Evolutionary conservation across 2,888 invertebrate genomes (phyloP).

Genomic region (Athalia rosae): DNA sequence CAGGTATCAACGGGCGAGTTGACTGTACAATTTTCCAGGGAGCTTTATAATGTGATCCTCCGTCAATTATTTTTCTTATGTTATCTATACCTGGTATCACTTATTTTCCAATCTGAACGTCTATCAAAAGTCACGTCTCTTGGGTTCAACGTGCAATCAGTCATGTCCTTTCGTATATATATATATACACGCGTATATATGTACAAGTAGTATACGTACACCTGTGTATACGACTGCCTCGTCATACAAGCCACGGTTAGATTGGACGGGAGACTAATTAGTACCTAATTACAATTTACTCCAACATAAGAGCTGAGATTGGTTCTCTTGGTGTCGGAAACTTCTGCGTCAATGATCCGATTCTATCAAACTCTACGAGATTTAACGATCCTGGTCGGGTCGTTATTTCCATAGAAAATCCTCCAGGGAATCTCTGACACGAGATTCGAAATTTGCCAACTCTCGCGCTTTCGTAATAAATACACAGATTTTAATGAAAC

Average conservation of each 20-base stretch:
- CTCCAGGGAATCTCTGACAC: no score
- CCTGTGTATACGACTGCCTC: not conserved
- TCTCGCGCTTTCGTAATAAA: no score
- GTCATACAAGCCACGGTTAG: conserved; percentile 1
- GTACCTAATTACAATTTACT: conserved; percentile 3
- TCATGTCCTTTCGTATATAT: conserved; percentile 16
- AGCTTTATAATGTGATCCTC: conserved; percentile 16
- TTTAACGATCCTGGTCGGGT: no score
- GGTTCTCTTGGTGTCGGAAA: not conserved
- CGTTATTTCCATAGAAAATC: no score
- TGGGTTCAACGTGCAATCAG: conserved; percentile 28
- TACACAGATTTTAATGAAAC: no score
- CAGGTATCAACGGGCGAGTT: no score
- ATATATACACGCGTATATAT: no score
- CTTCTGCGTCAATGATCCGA: not conserved
- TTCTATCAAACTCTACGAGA: not conserved
- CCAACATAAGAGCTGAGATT: not conserved
- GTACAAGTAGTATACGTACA: no score
- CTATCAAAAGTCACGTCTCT: conserved; percentile 35
- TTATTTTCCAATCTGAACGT: conserved; percentile 40
- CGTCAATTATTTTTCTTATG: no score
- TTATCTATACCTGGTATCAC: no score
- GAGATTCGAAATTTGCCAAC: no score
- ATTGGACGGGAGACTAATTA: conserved; percentile 21
- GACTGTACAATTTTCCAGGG: not conserved